Conservation (phyloP, 1,140 invertebrate genomes). For the Brachionus plicatilis region DNA sequence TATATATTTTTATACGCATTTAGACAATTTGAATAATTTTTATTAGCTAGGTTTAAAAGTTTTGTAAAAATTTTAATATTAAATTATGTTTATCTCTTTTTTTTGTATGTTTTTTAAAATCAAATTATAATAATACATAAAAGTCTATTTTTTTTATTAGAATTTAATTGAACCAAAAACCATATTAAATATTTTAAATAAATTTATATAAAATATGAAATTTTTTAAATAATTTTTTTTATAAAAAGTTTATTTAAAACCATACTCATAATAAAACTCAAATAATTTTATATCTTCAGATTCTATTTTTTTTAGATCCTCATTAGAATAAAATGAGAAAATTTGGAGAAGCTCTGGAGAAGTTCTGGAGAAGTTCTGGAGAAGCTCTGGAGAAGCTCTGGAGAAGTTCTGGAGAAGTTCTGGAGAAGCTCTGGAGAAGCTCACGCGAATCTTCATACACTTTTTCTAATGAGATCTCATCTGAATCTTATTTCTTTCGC, state of each 20-base stretch:
- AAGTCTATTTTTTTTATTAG: too few species aligned
- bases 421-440: background rate
- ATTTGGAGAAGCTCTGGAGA: too few species aligned
- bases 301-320: background rate
- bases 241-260: too few species aligned
- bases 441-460: constrained; percentile 7
- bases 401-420: background rate
- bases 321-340: background rate
- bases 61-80: background rate
- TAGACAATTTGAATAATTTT: background rate
- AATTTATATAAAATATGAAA: background rate
- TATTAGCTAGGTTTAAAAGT: background rate
- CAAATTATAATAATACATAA: background rate
- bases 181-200: background rate
- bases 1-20: background rate
- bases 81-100: background rate
- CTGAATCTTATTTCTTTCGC: too few species aligned
- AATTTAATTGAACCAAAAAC: too few species aligned
- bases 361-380: too few species aligned
- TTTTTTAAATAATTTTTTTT: background rate
- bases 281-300: background rate
- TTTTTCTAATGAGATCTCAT: too few species aligned
- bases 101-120: background rate
- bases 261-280: too few species aligned
- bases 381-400: too few species aligned